phyloP scores from a whole-genome alignment of 2,113 vertebrate genomes.

The Pseudorasbora parva region DNA sequence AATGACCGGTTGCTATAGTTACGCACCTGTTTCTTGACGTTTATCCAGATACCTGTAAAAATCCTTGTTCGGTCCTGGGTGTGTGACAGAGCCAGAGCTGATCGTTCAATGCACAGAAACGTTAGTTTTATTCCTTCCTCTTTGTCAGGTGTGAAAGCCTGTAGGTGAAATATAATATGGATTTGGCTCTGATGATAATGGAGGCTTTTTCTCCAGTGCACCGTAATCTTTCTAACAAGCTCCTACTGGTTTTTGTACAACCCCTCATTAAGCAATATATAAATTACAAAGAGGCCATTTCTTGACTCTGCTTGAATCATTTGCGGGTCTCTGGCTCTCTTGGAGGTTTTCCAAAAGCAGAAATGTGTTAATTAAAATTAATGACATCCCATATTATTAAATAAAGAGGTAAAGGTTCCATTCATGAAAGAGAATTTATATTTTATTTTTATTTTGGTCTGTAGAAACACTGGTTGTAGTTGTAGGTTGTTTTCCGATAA shows the following conservation, averaged over 20 bases:
- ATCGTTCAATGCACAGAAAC: neutral
- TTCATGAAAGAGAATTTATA: neutral
- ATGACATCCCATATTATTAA: neutral
- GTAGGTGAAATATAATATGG: neutral
- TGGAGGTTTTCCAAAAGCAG: conserved; percentile 19
- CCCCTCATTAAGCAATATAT: conserved; percentile 27
- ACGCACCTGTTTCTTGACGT: neutral
- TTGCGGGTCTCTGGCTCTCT: neutral
- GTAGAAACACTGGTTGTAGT: neutral
- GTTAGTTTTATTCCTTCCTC: neutral
- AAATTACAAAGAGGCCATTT: conserved; percentile 19
- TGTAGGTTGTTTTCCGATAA: neutral
- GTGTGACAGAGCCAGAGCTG: neutral
- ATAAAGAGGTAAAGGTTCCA: conserved; percentile 2
- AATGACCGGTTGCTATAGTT: conserved; percentile 21
- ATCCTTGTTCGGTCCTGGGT: neutral
- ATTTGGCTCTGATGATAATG: neutral
- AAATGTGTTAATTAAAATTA: conserved; percentile 5
- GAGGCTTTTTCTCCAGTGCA: neutral
- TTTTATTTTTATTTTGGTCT: conserved; percentile 18
- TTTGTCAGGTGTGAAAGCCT: neutral
- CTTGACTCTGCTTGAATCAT: neutral
- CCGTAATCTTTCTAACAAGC: conserved; percentile 27
- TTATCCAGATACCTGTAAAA: neutral
- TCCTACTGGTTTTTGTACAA: conserved; percentile 8